These are phyloP conservation scores for Pitta sordida DNA, from an alignment of 2,113 vertebrate genomes.

Conservation along the genomic window DNA sequence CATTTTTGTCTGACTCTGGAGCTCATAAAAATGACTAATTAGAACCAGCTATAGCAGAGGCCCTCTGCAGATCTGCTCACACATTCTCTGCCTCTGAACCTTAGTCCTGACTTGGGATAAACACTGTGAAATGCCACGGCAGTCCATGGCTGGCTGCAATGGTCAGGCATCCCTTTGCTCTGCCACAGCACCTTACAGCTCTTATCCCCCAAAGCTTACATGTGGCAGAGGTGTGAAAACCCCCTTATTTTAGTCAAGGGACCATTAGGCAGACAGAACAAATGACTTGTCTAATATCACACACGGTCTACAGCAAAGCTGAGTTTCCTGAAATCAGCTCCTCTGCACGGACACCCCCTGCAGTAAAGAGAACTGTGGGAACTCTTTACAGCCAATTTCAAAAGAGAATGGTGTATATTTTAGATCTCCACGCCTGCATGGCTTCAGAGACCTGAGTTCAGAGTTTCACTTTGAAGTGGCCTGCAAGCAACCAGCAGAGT, in stretches of 20 bases:
- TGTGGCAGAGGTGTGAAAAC: not conserved
- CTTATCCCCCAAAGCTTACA: not conserved
- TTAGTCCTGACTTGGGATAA: not conserved
- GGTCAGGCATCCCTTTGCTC: not conserved
- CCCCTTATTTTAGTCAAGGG: not conserved
- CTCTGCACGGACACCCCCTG: not conserved
- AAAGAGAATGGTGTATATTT: not conserved
- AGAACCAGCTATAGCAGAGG: slow-evolving; percentile 34
- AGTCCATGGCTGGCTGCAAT: not conserved
- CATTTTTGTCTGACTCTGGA: slow-evolving; percentile 57
- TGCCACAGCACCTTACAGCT: not conserved
- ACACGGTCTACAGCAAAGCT: not conserved
- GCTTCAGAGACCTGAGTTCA: not conserved
- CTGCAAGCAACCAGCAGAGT: not conserved
- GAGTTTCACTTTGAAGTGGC: not conserved
- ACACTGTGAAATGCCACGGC: not conserved
- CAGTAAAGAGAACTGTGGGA: not conserved
- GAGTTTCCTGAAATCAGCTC: not conserved
- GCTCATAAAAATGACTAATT: slow-evolving; percentile 68
- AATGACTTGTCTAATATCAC: fast-evolving
- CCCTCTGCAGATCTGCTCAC: not conserved
- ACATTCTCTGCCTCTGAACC: not conserved
- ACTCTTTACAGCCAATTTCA: not conserved
- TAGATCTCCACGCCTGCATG: not conserved
- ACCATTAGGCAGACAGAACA: not conserved